A percentile compares a stretch with the other conserved stretches of the same genome.
Evolutionary conservation across 2,797 vertebrate genomes (phyloP).

Genomic region (Cyprinodon diabolis): DNA sequence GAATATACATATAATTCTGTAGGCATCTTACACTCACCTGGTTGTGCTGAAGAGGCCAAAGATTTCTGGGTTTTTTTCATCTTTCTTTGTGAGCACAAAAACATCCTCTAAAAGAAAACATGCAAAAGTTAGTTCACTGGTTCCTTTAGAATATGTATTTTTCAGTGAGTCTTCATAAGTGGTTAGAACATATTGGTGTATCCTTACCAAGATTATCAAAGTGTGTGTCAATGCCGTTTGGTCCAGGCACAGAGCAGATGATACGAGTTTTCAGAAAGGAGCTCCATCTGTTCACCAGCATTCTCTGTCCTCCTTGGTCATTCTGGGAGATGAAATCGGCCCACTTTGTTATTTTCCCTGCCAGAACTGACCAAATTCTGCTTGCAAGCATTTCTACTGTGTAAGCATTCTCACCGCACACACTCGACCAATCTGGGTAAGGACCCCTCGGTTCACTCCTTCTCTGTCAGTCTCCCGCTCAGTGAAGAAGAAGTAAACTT

Average conservation of each 20-base stretch:
- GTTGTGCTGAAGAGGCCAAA: slow-evolving; percentile 97
- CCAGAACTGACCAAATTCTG: neutral
- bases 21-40: slow-evolving; percentile 79
- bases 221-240: slow-evolving; percentile 92
- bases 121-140: neutral
- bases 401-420: slow-evolving; percentile 85
- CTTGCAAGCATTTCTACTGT: neutral
- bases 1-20: neutral
- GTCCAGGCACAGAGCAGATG: slow-evolving; percentile 92
- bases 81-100: slow-evolving; percentile 90
- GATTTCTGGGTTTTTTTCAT: slow-evolving; percentile 93
- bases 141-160: neutral
- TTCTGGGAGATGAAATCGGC: slow-evolving; percentile 80
- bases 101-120: slow-evolving; percentile 87
- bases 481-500: slow-evolving; percentile 98
- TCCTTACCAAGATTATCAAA: slow-evolving; percentile 93
- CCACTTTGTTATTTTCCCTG: slow-evolving; percentile 8
- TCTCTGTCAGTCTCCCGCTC: slow-evolving; percentile 89
- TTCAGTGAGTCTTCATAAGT: neutral
- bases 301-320: slow-evolving; percentile 92
- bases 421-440: slow-evolving; percentile 88
- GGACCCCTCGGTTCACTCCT: slow-evolving; percentile 83
- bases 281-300: slow-evolving; percentile 96
- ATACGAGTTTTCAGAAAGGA: slow-evolving; percentile 94
- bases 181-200: neutral